A percentile compares a stretch with the other conserved stretches of the same genome.
phyloP scores from a whole-genome alignment of 2,888 invertebrate species.

The Dryococelus australis region DNA sequence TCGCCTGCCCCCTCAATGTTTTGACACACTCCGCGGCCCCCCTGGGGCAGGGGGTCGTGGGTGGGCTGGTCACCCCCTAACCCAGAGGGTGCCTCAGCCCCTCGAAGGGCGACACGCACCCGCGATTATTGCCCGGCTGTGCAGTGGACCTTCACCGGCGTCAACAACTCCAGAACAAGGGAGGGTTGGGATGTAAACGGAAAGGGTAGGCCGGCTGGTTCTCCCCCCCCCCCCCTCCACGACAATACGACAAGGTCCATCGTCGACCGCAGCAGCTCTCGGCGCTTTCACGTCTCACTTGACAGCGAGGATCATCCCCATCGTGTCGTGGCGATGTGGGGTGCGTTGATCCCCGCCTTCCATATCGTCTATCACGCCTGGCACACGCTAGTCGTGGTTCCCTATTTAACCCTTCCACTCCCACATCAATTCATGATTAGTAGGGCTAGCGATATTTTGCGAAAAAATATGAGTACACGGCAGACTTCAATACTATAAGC shows the following conservation, averaged over 20 bases:
- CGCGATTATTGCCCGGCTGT: neutral
- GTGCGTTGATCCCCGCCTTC: neutral
- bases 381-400: too few species aligned
- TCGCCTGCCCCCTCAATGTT: neutral
- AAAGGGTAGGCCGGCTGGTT: neutral
- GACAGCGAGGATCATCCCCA: neutral
- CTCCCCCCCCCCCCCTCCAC: too few species aligned
- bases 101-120: neutral
- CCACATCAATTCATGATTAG: too few species aligned
- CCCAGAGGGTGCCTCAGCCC: neutral
- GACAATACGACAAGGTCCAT: neutral
- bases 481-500: too few species aligned
- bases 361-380: neutral
- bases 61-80: too few species aligned
- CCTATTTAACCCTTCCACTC: too few species aligned
- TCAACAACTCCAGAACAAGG: neutral
- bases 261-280: neutral
- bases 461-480: too few species aligned
- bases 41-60: too few species aligned
- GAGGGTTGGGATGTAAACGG: neutral
- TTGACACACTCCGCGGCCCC: neutral
- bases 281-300: neutral
- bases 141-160: neutral
- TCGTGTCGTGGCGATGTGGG: neutral
- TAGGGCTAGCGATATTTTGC: too few species aligned